Evolutionary conservation across 2,113 vertebrate genomes (phyloP), one percentile per base, ranked within the genome.

Genomic region (Takifugu bimaculatus): DNA sequence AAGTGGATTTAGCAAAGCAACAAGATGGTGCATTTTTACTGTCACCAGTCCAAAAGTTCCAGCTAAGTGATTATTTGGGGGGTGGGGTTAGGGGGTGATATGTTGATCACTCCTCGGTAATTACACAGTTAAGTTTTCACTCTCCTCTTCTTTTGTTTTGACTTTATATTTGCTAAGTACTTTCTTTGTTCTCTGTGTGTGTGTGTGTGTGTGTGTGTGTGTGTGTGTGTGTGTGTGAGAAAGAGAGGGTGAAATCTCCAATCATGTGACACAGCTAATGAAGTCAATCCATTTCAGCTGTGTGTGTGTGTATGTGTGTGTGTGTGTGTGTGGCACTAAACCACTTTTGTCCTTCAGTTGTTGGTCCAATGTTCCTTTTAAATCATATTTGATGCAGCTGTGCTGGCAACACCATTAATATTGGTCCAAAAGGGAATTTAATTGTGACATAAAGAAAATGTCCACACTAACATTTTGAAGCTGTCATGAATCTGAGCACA

Each of bases 231-330:
- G 26, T 52, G 15, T 10, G 15, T 42, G 49, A 45, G 4, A 15
- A 6, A 0, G 14, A 15, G 14, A 15, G 45, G 4, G 11, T 47
- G 13, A 15, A 77, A 88, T 84, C 82, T 74, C 52, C 42, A 28
- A 52, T 72, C 73, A 25, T n/a, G 42, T 80, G 77, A 74, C 60
- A 10, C 70, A 71, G 62, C 57, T 80, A 10, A 78, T 28, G 28
- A 65, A 75, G 71, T 70, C 70, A 79, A 82, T 81, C 68, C 60
- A n/a, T 35, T 54, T 42, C 57, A 80, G 64, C n/a, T 65, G 44
- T 59, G 43, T 72, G 6, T 43, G 39, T 60, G 4, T 27, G 27
- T 5, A 12, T n/a, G n/a, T 25, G 15, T 43, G 39, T 54, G 14
- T 68, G 12, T 42, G 4, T 63, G 51, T 26, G 27, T 59, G 50